These are phyloP conservation scores for Achlya flavicornis DNA, from an alignment of 2,888 invertebrate genomes.

Conservation along the genomic window DNA sequence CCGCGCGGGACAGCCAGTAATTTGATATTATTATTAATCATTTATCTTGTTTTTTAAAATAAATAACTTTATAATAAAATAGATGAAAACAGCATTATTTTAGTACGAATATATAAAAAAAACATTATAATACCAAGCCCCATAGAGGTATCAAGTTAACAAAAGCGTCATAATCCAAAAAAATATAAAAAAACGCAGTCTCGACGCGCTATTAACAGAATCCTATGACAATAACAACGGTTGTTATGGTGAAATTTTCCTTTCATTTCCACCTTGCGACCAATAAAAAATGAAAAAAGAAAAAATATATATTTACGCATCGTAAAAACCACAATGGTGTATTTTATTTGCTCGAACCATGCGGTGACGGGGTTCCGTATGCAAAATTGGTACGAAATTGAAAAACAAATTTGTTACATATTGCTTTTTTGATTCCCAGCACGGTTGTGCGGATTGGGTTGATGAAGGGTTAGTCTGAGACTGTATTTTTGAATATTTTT, in stretches of 20 bases:
- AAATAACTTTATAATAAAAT: no score
- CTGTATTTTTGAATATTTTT: conserved; percentile 9
- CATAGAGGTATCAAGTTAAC: conserved; percentile 24
- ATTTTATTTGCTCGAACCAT: conserved; percentile 71
- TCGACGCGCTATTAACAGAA: conserved; percentile 57
- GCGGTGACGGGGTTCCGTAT: conserved; percentile 65
- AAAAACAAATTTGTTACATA: conserved; percentile 84
- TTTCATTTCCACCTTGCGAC: conserved; percentile 69
- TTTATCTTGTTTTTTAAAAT: no score
- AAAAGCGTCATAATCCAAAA: conserved; percentile 33
- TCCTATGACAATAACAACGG: conserved; percentile 48
- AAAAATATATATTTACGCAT: conserved; percentile 71
- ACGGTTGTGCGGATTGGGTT: conserved; percentile 39
- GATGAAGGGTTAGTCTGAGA: conserved; percentile 49
- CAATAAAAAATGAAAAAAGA: conserved; percentile 53
- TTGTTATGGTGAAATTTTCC: conserved; percentile 56
- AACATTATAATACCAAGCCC: conserved; percentile 12
- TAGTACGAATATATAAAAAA: no score
- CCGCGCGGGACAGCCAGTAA: no score
- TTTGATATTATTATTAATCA: no score
- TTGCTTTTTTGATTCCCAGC: conserved; percentile 74
- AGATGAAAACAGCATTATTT: no score
- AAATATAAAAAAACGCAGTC: conserved; percentile 31
- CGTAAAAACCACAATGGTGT: conserved; percentile 78
- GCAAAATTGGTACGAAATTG: conserved; percentile 84